These are phyloP conservation scores for Philypnodon macrostomus DNA, from an alignment of 2,797 vertebrate species.

Conservation along the genomic window DNA sequence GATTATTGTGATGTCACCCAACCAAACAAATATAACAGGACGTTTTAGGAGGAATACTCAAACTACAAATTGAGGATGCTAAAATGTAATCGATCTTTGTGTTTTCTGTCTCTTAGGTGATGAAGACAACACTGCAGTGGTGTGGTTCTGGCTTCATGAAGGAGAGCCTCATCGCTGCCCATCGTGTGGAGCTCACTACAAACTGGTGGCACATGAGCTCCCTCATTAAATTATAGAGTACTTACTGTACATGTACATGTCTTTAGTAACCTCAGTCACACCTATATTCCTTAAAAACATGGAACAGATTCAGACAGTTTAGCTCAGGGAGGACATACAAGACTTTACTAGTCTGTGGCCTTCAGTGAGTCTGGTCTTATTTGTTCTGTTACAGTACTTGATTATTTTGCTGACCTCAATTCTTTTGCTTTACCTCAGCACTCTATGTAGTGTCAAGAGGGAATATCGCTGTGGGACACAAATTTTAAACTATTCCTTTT, in stretches of 20 bases:
- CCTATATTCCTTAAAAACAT: conserved; percentile 25
- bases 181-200: conserved; percentile 85
- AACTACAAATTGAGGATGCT: no score
- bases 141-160: conserved; percentile 91
- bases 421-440: conserved; percentile 34
- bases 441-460: conserved; percentile 32
- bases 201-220: conserved; percentile 81
- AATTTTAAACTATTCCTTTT: conserved; percentile 48
- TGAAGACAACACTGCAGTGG: conserved; percentile 84
- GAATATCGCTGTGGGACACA: conserved; percentile 49
- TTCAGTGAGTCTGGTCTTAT: conserved; percentile 16
- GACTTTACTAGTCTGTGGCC: conserved; percentile 12
- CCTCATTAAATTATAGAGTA: conserved; percentile 66
- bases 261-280: no score
- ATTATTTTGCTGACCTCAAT: conserved; percentile 20
- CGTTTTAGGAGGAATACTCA: no score
- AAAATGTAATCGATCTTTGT: conserved; percentile 12
- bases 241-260: conserved; percentile 1
- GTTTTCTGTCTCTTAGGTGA: conserved; percentile 77
- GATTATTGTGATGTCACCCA: no score
- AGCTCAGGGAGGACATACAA: background rate
- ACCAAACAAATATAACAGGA: no score
- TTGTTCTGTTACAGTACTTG: conserved; percentile 26
- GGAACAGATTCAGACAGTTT: background rate
- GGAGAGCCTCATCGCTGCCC: conserved; percentile 88